Percentiles rank a stretch among this genome's conserved stretches.
These are phyloP conservation scores for Smithornis capensis DNA, from an alignment of 2,113 vertebrate species.

Conservation along the genomic window DNA sequence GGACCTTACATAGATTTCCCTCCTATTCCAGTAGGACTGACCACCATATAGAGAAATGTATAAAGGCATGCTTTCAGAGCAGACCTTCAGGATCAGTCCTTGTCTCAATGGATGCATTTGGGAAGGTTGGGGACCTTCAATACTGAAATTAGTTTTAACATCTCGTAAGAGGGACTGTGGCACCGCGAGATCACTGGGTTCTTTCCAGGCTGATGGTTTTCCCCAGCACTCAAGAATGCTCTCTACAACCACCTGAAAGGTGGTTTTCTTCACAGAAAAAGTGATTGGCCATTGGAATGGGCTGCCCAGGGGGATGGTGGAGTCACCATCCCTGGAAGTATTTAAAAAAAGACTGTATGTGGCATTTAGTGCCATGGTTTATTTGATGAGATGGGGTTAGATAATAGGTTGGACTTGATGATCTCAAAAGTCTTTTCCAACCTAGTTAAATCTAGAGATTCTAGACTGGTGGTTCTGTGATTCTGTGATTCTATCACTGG, in stretches of 20 bases:
- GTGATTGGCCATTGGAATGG: too few species aligned
- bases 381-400: too few species aligned
- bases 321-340: too few species aligned
- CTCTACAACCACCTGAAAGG: too few species aligned
- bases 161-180: not conserved
- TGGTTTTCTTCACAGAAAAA: too few species aligned
- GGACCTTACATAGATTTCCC: not conserved
- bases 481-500: not conserved
- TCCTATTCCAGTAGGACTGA: not conserved
- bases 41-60: not conserved
- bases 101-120: not conserved
- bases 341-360: too few species aligned
- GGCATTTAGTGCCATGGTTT: too few species aligned
- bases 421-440: too few species aligned
- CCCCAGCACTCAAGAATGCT: not conserved
- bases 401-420: too few species aligned
- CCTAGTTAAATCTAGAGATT: too few species aligned
- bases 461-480: too few species aligned
- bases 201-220: not conserved
- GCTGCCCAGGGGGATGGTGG: too few species aligned
- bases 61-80: not conserved
- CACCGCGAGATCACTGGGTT: not conserved
- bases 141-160: not conserved
- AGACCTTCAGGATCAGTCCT: not conserved
- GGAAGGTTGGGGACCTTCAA: not conserved